These are phyloP conservation scores for Yponomeuta sedellus DNA, from an alignment of 2,888 invertebrate genomes.

Conservation along the genomic window DNA sequence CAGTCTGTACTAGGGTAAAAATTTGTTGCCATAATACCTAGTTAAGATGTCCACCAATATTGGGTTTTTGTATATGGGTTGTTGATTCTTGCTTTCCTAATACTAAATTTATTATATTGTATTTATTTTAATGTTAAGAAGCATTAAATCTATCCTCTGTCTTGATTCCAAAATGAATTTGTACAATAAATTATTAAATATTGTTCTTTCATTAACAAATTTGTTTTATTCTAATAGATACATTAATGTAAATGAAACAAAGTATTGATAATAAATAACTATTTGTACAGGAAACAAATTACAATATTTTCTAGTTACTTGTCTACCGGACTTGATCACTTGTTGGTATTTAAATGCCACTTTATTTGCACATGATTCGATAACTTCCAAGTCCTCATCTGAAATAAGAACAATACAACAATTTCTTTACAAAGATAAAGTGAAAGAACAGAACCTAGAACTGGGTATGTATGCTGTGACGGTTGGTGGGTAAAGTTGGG, in stretches of 20 bases:
- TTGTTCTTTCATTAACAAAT: conserved; percentile 44
- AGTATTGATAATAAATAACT: conserved; percentile 52
- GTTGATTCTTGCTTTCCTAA: conserved; percentile 50
- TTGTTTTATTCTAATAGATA: conserved; percentile 33
- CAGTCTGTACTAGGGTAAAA: conserved; percentile 6
- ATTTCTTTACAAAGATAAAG: not conserved
- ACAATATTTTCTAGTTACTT: conserved; percentile 51
- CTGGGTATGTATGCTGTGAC: too few relatives aligned
- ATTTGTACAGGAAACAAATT: conserved; percentile 61
- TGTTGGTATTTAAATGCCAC: conserved; percentile 29
- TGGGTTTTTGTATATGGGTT: conserved; percentile 66
- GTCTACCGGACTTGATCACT: conserved; percentile 39
- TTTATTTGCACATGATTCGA: conserved; percentile 37
- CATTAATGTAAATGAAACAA: conserved; percentile 19
- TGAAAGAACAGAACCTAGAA: too few relatives aligned
- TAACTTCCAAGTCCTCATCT: conserved; percentile 46
- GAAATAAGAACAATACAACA: conserved; percentile 31
- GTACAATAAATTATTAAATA: conserved; percentile 65
- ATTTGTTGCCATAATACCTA: conserved; percentile 37
- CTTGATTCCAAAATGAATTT: conserved; percentile 70
- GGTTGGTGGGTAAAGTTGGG: too few relatives aligned
- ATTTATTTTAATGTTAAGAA: conserved; percentile 50
- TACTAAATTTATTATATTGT: conserved; percentile 43
- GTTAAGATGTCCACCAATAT: conserved; percentile 39
- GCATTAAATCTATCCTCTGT: conserved; percentile 58